Evolutionary conservation across 2,888 invertebrate species (phyloP).

Genomic region (Mesoligia furuncula): DNA sequence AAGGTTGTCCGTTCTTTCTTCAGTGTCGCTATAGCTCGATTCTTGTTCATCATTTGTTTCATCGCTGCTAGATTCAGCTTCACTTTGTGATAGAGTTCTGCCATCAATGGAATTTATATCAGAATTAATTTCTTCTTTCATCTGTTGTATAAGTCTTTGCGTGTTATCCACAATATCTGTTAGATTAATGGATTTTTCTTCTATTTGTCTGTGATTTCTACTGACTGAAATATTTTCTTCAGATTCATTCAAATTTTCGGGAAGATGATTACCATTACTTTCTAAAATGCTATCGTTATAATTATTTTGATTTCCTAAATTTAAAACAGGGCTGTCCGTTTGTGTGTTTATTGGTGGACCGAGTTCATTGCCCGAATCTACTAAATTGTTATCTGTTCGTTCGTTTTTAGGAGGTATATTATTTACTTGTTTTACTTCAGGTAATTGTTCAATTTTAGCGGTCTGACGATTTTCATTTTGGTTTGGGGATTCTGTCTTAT

Average conservation of each 20-base stretch:
- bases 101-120: slow-evolving; percentile 89
- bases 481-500: slow-evolving; percentile 6
- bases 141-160: slow-evolving; percentile 91
- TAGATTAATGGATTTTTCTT: slow-evolving; percentile 82
- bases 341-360: slow-evolving; percentile 3
- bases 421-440: slow-evolving; percentile 24
- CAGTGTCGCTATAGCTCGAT: slow-evolving; percentile 83
- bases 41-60: slow-evolving; percentile 83
- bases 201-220: slow-evolving; percentile 49
- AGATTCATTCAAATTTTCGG: slow-evolving; percentile 11
- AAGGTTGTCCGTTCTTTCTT: slow-evolving; percentile 78
- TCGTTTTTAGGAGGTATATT: slow-evolving; percentile 14
- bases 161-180: slow-evolving; percentile 91
- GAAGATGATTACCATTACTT: slow-evolving; percentile 7
- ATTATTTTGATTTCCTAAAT: slow-evolving; percentile 14
- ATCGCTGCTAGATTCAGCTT: slow-evolving; percentile 83
- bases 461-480: slow-evolving; percentile 5
- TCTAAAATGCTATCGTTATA: slow-evolving; percentile 13
- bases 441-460: slow-evolving; percentile 1
- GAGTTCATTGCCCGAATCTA: not conserved
- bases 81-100: slow-evolving; percentile 86
- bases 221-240: slow-evolving; percentile 21
- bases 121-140: slow-evolving; percentile 92
- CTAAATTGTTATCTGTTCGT: not conserved
- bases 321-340: slow-evolving; percentile 1